Percentiles rank a stretch among this genome's conserved stretches.
Evolutionary conservation across 2,113 vertebrate genomes (phyloP).

Genomic region (Acrocephalus kingi): DNA sequence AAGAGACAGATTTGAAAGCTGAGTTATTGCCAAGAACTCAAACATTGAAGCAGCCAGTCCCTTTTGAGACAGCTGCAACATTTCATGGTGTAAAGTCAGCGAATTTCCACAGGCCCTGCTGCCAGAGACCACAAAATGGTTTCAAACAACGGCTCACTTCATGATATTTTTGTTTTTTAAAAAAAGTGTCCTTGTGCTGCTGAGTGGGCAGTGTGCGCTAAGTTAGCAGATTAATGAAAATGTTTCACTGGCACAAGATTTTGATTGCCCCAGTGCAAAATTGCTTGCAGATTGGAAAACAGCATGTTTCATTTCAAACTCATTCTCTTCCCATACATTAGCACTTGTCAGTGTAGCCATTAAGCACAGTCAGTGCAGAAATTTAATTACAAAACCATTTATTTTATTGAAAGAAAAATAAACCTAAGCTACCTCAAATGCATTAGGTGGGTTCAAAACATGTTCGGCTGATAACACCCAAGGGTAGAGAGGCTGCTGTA

Average conservation of each 20-base stretch:
- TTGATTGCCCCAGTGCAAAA: conserved; percentile 84
- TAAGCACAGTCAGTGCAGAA: conserved; percentile 89
- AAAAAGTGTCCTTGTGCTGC: conserved; percentile 76
- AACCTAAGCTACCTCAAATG: conserved; percentile 90
- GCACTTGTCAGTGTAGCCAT: conserved; percentile 96
- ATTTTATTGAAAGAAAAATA: conserved; percentile 99
- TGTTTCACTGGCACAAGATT: conserved; percentile 83
- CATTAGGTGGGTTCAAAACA: conserved; percentile 92
- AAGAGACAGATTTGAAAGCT: conserved; percentile 78
- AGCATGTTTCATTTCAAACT: conserved; percentile 92
- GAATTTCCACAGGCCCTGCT: conserved; percentile 84
- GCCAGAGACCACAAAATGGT: conserved; percentile 91
- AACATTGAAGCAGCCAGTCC: conserved; percentile 76
- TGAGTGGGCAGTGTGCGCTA: conserved; percentile 80
- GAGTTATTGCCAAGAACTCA: conserved; percentile 79
- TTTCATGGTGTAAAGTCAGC: conserved; percentile 89
- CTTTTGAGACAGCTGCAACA: conserved; percentile 87
- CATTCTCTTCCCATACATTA: conserved; percentile 91
- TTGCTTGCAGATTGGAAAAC: conserved; percentile 91
- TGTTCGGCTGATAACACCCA: conserved; percentile 96
- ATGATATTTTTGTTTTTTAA: conserved; percentile 77
- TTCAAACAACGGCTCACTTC: conserved; percentile 90
- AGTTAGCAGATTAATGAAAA: conserved; percentile 90
- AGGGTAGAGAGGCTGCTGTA: conserved; percentile 82
- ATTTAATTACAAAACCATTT: conserved; percentile 98